Evolutionary conservation across 2,888 invertebrate genomes (phyloP), one percentile per base, ranked within the genome.

Genomic region (Bugula neritina): DNA sequence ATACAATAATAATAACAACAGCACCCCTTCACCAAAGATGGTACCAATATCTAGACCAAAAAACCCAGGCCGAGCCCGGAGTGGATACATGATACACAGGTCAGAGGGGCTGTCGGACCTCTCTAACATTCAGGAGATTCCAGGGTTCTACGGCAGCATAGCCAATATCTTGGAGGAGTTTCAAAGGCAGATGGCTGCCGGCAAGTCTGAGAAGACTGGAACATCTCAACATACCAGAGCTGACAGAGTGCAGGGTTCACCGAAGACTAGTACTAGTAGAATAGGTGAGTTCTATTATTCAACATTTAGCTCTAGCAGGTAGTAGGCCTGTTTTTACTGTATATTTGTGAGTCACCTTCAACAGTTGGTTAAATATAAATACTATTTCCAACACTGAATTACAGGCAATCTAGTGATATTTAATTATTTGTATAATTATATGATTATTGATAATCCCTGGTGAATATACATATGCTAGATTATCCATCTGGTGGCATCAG

Each of bases 51-150:
- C 43, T 43, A 5, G 43, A 10, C 10, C 17, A n/a, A 34, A 25
- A 29, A 63, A 5, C 13, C 25, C 27, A 3, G 63, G 29, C 31
- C 57, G 57, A 57, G 63, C 25, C 2, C 13, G 3, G 3, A 10
- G 10, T 5, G 3, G n/a, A 21, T 57, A 21, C n/a, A 21, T 21
- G 57, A 63, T 63, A 10, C 31, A 63, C n/a, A 2, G 63, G 31
- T 27, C 63, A 13, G 63, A 63, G n/a, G 63, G 63, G 3, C 5
- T 63, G 29, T 63, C 31, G 3, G 63, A 63, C n/a, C n/a, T 63
- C 1, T 63, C 63, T 63, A 63, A n/a, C 31, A 13, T 63, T 10
- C 63, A 63, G 10, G 10, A 25, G n/a, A 34, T 13, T 10, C 29
- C 34, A 31, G 63, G 31, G 2, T 27, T 31, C 31, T n/a, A 31